Base-by-base conservation (phyloP, 92 coral and sea anemone species). In the Virgularia gustaviana region DNA sequence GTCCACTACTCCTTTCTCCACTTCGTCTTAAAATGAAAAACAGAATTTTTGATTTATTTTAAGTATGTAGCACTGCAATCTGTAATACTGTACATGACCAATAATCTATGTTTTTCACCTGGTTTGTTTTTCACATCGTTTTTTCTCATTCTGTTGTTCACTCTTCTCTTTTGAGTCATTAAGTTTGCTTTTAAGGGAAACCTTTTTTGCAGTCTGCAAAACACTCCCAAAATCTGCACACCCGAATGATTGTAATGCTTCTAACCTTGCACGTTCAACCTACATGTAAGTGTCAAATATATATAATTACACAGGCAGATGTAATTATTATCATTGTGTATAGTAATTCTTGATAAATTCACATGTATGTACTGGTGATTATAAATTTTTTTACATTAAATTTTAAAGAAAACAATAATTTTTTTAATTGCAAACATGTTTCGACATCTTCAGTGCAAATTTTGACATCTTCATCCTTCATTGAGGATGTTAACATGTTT, bases 201-300 rank as follows among this genome's bases (percentile, higher is more conserved):
- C 31, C 58, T 52, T 52, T 52, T 22, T 52, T 4, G 58, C 31
- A 52, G 2, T 52, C 28, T 52, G 58, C 31, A 52, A 11, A 9
- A 52, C 58, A 3, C 30, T 22, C 28, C 8, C 58, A 52, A 52
- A 22, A 52, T 52, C 58, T 52, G 5, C 58, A 52, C 58, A 52
- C 2, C 58, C 58, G 28, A 52, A 52, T 52, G 58, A 52, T 22
- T 52, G 22, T 15, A 52, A 52, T 52, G 58, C 58, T 15, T 52
- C 58, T 9, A 52, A 15, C 28, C 58, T 52, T 1, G 58, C 58
- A 7, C 13, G 29, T 22, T 52, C 58, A 22, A 52, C 58, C 58
- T 52, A 12, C 10, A 52, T 22, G 13, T 52, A n/a, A n/a, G n/a
- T n/a, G n/a, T n/a, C n/a, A 39, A 39, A 7, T 39, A 39, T 39